Base-by-base conservation (phyloP, 92 coral and sea anemone genomes). In the Actinernus sp. region DNA sequence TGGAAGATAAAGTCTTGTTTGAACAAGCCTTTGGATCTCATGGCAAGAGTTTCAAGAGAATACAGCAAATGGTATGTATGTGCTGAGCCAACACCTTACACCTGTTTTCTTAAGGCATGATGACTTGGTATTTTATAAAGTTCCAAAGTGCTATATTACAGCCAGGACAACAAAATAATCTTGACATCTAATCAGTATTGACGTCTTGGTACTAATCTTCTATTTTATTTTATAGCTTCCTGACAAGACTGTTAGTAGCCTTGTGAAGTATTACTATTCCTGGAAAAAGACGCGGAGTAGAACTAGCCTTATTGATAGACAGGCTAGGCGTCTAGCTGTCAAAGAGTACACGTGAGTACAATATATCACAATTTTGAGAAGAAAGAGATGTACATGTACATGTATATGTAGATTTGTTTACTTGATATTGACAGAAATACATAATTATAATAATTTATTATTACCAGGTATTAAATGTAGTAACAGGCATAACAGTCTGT, bases 251-350 rank as follows among this genome's bases (percentile, higher is more conserved):
- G 82, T 94, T 24, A 88, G 93, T 44, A 86, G 97, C 31, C 79
- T 94, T 43, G 98, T 94, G 9, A 94, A 94, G 51, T 94, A 91
- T 62, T 94, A 94, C 51, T 94, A 94, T 65, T 94, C 98, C 17
- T 94, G 98, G 98, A 94, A 94, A 74, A 94, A 94, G 61, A 94
- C 98, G 0, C 80, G 98, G 66, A 94, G 97, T 68, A 77, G 98
- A 40, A 94, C 98, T 25, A 94, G 98, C 61, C 63, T 94, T 69
- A 94, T 94, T 71, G 98, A 94, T 65, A 73, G 98, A 23, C 98
- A 94, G 71, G 98, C 98, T 20, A 90, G 88, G 65, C 55, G 88
- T 57, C 63, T 88, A 30, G 80, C 97, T 21, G 64, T 82, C 46
- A 96, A 87, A 65, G 87, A 88, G 64, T 65, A 30, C 40, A 31